A percentile compares a stretch with the other conserved stretches of the same genome.
phyloP scores from a whole-genome alignment of 2,888 invertebrate genomes.

The Thera britannica region DNA sequence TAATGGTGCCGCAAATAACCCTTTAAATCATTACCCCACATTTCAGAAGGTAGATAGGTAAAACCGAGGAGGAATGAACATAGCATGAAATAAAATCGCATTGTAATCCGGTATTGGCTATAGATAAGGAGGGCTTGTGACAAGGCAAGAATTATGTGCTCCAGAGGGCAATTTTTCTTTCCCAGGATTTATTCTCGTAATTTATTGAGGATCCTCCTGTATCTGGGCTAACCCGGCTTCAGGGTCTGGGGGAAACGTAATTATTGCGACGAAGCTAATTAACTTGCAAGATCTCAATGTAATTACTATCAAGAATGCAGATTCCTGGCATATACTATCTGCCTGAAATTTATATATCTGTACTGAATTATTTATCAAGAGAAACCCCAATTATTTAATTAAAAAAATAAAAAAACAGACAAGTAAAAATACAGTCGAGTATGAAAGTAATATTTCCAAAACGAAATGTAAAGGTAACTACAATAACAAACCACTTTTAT shows the following conservation, averaged over 20 bases:
- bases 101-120: conserved; percentile 85
- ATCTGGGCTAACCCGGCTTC: conserved; percentile 80
- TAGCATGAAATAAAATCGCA: conserved; percentile 83
- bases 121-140: conserved; percentile 84
- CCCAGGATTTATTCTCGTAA: conserved; percentile 84
- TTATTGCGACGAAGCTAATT: conserved; percentile 72
- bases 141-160: conserved; percentile 86
- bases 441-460: too few species aligned
- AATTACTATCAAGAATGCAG: conserved; percentile 22
- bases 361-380: too few species aligned
- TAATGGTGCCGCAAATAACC: neutral
- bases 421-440: too few species aligned
- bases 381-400: too few species aligned
- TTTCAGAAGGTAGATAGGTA: conserved; percentile 36
- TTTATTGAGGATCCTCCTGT: conserved; percentile 84
- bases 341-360: too few species aligned
- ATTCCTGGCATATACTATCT: neutral
- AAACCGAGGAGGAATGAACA: conserved; percentile 59
- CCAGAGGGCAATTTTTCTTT: conserved; percentile 85
- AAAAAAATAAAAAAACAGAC: too few species aligned
- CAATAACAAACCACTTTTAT: too few species aligned
- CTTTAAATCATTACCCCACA: conserved; percentile 21
- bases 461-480: too few species aligned
- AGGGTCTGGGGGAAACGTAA: conserved; percentile 64
- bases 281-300: conserved; percentile 50